Evolutionary conservation across 2,888 invertebrate species (phyloP).

Genomic region (Drosophila vallismaia): DNA sequence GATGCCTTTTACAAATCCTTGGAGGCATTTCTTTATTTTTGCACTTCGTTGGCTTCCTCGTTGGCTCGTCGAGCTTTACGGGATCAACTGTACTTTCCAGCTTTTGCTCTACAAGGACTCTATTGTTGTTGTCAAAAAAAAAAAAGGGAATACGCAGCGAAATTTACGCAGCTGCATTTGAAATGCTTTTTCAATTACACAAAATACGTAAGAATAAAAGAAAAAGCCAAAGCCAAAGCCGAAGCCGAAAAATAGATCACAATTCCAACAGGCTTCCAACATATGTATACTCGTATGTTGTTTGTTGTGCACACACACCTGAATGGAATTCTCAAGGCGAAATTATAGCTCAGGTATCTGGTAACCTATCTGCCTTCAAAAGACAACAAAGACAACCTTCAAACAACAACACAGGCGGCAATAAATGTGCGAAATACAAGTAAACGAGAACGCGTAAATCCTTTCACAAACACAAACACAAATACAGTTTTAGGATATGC

Average conservation of each 20-base stretch:
- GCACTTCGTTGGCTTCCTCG: conserved; percentile 33
- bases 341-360: conserved; percentile 75
- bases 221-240: conserved; percentile 17
- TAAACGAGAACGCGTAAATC: conserved; percentile 68
- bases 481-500: conserved; percentile 32
- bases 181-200: conserved; percentile 74
- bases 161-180: conserved; percentile 72
- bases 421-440: conserved; percentile 60
- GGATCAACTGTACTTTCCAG: conserved; percentile 39
- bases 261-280: conserved; percentile 12
- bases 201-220: conserved; percentile 36
- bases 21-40: conserved; percentile 26
- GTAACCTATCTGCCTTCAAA: conserved; percentile 57
- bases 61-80: conserved; percentile 1
- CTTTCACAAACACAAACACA: conserved; percentile 57
- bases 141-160: conserved; percentile 33
- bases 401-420: conserved; percentile 23
- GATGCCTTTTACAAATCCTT: conserved; percentile 26
- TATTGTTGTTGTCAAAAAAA: conserved; percentile 3
- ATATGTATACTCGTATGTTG: too few relatives aligned
- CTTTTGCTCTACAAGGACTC: background rate
- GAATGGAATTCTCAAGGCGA: conserved; percentile 51
- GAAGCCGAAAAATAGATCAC: conserved; percentile 60
- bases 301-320: conserved; percentile 38
- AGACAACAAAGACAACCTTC: conserved; percentile 15